Conservation (phyloP, 2,797 vertebrate genomes). For the Sebastes hopkinsi region DNA sequence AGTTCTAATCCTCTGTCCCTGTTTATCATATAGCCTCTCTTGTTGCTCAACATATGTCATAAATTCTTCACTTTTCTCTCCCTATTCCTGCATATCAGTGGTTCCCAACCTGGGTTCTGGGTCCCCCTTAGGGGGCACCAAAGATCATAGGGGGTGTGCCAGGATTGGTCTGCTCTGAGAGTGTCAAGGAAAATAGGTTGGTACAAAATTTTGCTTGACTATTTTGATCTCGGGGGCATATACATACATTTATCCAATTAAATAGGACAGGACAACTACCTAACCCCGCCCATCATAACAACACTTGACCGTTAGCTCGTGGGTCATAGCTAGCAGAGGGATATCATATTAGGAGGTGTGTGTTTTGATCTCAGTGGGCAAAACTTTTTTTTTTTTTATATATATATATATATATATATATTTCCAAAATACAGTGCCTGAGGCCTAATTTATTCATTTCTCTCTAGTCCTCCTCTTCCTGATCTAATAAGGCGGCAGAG, state of each 20-base stretch:
- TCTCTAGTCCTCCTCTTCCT: background rate
- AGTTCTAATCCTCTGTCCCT: background rate
- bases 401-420: background rate
- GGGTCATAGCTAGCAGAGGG: conserved; percentile 1
- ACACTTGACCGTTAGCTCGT: background rate
- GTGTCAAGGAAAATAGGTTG: no score
- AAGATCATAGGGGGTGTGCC: no score
- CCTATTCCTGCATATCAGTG: background rate
- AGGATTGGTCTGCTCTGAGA: no score
- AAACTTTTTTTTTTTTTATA: background rate
- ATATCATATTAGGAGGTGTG: background rate
- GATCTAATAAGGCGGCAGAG: conserved; percentile 15
- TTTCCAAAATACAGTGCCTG: background rate
- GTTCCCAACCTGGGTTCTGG: fast-evolving
- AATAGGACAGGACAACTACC: background rate
- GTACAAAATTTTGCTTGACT: background rate
- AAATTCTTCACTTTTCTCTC: background rate
- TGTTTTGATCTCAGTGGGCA: background rate
- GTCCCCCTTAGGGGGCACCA: no score
- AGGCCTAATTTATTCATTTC: conserved; percentile 7
- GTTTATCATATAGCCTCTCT: background rate
- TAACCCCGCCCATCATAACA: background rate
- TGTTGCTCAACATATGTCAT: background rate
- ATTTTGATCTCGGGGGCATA: background rate
- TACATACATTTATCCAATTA: background rate